phyloP scores from a whole-genome alignment of 2,888 invertebrate genomes.

The Monoplex corrugatus region DNA sequence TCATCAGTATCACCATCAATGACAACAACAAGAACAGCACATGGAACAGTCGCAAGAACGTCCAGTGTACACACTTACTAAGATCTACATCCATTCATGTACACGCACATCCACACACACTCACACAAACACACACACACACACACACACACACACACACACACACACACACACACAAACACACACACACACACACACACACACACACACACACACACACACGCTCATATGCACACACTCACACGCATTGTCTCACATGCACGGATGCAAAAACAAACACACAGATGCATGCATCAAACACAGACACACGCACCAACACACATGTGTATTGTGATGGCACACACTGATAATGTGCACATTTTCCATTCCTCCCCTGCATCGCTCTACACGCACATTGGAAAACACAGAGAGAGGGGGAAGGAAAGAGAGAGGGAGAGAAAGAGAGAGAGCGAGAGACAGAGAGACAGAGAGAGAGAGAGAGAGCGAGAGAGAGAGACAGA shows the following conservation, averaged over 20 bases:
- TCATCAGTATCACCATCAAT: too few relatives aligned
- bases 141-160: background rate
- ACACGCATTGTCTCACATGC: background rate
- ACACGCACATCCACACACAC: background rate
- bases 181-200: background rate
- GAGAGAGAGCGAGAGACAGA: too few relatives aligned
- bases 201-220: background rate
- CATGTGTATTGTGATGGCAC: too few relatives aligned
- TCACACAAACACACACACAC: background rate
- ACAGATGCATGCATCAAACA: background rate
- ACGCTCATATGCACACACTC: background rate
- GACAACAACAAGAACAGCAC: too few relatives aligned
- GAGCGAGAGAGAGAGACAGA: too few relatives aligned
- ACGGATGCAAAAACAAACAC: background rate
- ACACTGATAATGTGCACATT: too few relatives aligned
- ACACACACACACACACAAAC: background rate
- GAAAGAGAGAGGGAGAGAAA: too few relatives aligned
- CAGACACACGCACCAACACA: background rate
- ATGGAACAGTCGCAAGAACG: too few relatives aligned
- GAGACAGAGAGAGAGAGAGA: too few relatives aligned
- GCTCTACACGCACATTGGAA: too few relatives aligned
- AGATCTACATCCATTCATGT: background rate
- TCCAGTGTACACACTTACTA: background rate
- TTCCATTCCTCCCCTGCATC: too few relatives aligned
- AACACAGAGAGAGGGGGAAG: too few relatives aligned